Evolutionary conservation across 2,113 vertebrate genomes (phyloP).

Genomic region (Apodemus speciosus): DNA sequence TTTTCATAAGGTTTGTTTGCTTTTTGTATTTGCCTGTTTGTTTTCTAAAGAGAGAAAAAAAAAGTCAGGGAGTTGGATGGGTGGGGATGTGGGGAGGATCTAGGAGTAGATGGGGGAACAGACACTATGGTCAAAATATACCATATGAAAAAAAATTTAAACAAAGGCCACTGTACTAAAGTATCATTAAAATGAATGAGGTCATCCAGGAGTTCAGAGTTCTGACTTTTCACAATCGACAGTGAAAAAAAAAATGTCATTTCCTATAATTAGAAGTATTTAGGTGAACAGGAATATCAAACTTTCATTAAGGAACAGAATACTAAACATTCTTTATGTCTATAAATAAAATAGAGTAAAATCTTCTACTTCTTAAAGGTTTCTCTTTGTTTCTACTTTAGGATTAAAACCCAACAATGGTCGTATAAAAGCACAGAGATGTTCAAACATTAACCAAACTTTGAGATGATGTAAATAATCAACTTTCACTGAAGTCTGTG

Average conservation of each 20-base stretch:
- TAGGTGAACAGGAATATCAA: slow-evolving; percentile 43
- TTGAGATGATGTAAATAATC: slow-evolving; percentile 33
- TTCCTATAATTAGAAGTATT: slow-evolving; percentile 62
- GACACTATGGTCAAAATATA: background rate
- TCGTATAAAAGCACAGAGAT: background rate
- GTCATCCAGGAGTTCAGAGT: slow-evolving; percentile 49
- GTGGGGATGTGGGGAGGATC: background rate
- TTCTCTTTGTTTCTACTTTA: slow-evolving; percentile 35
- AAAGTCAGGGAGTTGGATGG: background rate
- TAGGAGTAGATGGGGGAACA: background rate
- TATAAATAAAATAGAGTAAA: slow-evolving; percentile 43
- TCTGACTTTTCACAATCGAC: slow-evolving; percentile 41
- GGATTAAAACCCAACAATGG: slow-evolving; percentile 56
- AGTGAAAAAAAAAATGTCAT: background rate
- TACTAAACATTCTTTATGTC: slow-evolving; percentile 25
- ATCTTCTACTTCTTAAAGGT: background rate
- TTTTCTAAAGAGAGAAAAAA: background rate
- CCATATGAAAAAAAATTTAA: background rate
- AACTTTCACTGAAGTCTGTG: background rate
- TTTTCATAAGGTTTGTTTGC: background rate
- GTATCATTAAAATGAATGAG: slow-evolving; percentile 55
- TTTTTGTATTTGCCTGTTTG: background rate
- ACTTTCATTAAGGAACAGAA: background rate
- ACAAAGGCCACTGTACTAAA: slow-evolving; percentile 40
- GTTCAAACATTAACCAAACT: slow-evolving; percentile 36